Percentiles rank a stretch among this genome's conserved stretches.
Conservation (phyloP, 2,113 vertebrate genomes). For the Aspiorhynchus laticeps region DNA sequence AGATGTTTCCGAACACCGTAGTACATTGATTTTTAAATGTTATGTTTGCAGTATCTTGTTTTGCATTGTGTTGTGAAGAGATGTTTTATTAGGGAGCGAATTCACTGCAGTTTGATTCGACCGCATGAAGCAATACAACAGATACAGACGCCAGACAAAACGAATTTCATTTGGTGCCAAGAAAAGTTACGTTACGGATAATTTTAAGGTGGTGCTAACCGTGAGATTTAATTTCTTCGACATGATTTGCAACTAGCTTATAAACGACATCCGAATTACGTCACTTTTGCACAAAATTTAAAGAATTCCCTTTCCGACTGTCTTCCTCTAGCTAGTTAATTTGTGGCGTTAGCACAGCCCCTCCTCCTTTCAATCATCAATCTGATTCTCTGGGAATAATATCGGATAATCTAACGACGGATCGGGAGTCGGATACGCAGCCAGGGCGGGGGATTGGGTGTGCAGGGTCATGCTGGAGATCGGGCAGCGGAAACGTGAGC, state of each 20-base stretch:
- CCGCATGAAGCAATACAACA: constrained; percentile 49
- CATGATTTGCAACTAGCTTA: neutral
- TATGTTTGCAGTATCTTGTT: constrained; percentile 41
- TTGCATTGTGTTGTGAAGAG: constrained; percentile 11
- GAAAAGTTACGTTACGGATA: neutral
- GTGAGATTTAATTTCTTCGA: neutral
- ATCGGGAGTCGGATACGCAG: neutral
- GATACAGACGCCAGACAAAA: neutral
- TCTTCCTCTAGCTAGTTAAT: constrained; percentile 47
- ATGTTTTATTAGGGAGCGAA: constrained; percentile 15
- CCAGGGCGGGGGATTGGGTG: neutral
- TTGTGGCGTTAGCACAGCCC: neutral
- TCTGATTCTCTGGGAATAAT: constrained; percentile 38
- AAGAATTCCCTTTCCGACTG: constrained; percentile 45
- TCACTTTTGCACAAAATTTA: constrained; percentile 44
- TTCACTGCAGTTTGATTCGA: constrained; percentile 46
- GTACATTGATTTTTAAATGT: constrained; percentile 35
- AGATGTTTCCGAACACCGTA: constrained; percentile 56
- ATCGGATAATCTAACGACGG: constrained; percentile 13
- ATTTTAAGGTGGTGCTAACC: constrained; percentile 48
- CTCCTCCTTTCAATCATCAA: constrained; percentile 41
- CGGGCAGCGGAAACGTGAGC: neutral
- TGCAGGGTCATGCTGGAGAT: constrained; percentile 24
- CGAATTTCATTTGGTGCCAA: constrained; percentile 31
- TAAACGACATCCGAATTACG: neutral